Percentiles rank a stretch among this genome's conserved stretches.
Evolutionary conservation across 2,797 vertebrate genomes (phyloP).

Genomic region (Myripristis jacobus): DNA sequence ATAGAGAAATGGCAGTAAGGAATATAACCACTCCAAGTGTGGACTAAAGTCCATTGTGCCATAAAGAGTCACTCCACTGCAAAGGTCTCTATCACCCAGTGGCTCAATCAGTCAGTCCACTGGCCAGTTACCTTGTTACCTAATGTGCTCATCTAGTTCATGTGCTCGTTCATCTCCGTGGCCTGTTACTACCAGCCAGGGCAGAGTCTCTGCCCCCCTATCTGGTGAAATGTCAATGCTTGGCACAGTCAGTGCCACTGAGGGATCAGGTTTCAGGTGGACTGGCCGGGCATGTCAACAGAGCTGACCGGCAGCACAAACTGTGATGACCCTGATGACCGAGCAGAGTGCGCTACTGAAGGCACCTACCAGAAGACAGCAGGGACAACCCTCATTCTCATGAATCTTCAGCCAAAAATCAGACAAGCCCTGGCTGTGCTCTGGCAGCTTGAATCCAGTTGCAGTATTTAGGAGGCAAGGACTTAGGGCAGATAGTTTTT

Average conservation of each 20-base stretch:
- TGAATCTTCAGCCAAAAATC: constrained; percentile 37
- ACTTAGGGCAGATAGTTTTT: neutral
- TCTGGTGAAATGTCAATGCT: constrained; percentile 1
- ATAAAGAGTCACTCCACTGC: neutral
- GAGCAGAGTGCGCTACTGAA: constrained; percentile 17
- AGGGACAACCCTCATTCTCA: neutral
- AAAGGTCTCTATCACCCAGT: constrained; percentile 13
- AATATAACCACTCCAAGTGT: neutral
- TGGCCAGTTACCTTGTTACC: neutral
- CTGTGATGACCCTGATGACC: constrained; percentile 29
- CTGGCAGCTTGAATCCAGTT: constrained; percentile 13
- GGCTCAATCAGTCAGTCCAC: neutral
- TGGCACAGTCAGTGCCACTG: constrained; percentile 21
- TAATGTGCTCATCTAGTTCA: too few relatives aligned
- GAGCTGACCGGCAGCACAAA: constrained; percentile 35
- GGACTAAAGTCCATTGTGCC: constrained; percentile 8
- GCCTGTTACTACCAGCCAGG: constrained; percentile 15
- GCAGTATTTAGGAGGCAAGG: neutral
- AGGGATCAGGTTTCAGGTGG: constrained; percentile 50
- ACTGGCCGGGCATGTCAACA: constrained; percentile 12
- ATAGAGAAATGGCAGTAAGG: neutral
- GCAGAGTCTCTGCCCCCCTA: neutral
- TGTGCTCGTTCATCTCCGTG: constrained; percentile 10
- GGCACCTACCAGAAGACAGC: constrained; percentile 16
- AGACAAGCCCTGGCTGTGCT: constrained; percentile 1